These are phyloP conservation scores for Boleophthalmus pectinirostris DNA, from an alignment of 2,113 vertebrate genomes.

Conservation along the genomic window DNA sequence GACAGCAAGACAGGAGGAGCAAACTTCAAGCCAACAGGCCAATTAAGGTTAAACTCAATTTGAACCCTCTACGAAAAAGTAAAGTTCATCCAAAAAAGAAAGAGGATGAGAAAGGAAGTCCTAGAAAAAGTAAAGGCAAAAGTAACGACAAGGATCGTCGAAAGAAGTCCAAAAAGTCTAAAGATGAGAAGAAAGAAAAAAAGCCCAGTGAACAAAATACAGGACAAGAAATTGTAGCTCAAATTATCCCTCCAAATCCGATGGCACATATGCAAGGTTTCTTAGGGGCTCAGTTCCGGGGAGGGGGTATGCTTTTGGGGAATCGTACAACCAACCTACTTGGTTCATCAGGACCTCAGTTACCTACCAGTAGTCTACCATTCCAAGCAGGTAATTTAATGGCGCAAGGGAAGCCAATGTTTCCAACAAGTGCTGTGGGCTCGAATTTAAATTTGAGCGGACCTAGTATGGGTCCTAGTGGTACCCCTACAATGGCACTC, in stretches of 20 bases:
- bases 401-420: not conserved
- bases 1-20: slow-evolving; percentile 25
- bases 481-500: slow-evolving; percentile 11
- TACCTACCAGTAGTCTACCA: slow-evolving; percentile 35
- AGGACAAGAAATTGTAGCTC: not conserved
- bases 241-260: not conserved
- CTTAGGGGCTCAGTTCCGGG: slow-evolving; percentile 30
- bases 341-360: slow-evolving; percentile 30
- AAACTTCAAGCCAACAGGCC: slow-evolving; percentile 58
- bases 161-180: slow-evolving; percentile 27
- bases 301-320: slow-evolving; percentile 16
- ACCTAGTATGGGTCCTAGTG: slow-evolving; percentile 13
- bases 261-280: slow-evolving; percentile 8
- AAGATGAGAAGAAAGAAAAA: slow-evolving; percentile 16
- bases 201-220: slow-evolving; percentile 18
- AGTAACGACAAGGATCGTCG: slow-evolving; percentile 16
- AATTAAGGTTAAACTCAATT: slow-evolving; percentile 81
- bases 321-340: slow-evolving; percentile 26
- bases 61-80: slow-evolving; percentile 76
- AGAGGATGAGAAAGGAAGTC: slow-evolving; percentile 37
- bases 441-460: slow-evolving; percentile 10
- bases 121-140: slow-evolving; percentile 45
- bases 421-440: slow-evolving; percentile 14
- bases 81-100: slow-evolving; percentile 76
- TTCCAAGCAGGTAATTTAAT: slow-evolving; percentile 32